phyloP scores from a whole-genome alignment of 2,797 vertebrate species.

The Spinus pinus region DNA sequence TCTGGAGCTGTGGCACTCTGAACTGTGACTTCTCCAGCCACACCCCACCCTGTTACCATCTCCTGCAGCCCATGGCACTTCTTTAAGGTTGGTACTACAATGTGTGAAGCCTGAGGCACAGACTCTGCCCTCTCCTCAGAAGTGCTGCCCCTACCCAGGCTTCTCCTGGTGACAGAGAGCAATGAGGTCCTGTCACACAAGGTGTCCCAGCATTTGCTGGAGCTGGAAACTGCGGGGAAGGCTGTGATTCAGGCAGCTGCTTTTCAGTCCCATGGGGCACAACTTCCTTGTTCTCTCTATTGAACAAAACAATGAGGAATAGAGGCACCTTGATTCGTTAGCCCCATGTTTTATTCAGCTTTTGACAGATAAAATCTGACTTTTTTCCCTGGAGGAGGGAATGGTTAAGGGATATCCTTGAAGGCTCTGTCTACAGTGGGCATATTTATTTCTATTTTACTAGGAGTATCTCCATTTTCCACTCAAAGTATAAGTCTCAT shows the following conservation, averaged over 20 bases:
- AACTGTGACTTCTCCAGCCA: neutral
- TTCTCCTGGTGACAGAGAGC: neutral
- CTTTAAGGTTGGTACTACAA: neutral
- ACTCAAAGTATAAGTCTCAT: neutral
- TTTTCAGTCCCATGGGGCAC: neutral
- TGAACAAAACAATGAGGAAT: neutral
- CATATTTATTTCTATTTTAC: neutral
- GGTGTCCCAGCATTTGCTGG: neutral
- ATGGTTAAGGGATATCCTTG: neutral
- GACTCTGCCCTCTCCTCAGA: neutral
- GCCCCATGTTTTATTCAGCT: neutral
- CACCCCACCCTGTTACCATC: neutral
- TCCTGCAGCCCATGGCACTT: neutral
- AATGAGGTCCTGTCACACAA: rapidly evolving
- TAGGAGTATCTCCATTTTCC: neutral
- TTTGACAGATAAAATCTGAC: neutral
- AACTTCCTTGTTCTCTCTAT: neutral
- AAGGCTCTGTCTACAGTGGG: neutral
- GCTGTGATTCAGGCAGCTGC: neutral
- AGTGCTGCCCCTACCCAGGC: neutral
- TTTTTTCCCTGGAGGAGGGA: neutral
- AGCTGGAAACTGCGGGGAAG: neutral
- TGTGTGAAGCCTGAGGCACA: rapidly evolving
- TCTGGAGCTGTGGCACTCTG: neutral
- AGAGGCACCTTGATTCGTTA: neutral